Percentiles rank a stretch among this genome's conserved stretches.
phyloP scores from a whole-genome alignment of 2,113 vertebrate species.

The Petrocephalus zakoni region DNA sequence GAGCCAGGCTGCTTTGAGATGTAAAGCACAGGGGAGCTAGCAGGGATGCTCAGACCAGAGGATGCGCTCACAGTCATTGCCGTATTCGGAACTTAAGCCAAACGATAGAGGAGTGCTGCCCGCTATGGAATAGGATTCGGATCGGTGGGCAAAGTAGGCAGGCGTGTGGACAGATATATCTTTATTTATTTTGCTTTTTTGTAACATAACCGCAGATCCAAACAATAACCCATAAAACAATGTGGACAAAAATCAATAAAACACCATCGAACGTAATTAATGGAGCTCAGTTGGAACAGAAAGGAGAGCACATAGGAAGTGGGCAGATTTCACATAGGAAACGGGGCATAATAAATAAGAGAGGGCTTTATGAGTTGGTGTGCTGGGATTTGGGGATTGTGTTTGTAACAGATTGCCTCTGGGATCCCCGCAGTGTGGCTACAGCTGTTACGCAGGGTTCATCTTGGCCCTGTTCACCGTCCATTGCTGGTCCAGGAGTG shows the following conservation, averaged over 20 bases:
- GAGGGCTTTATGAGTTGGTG: neutral
- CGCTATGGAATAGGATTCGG: neutral
- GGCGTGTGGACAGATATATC: neutral
- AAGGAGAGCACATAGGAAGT: neutral
- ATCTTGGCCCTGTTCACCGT: constrained; percentile 12
- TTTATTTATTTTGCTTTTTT: neutral
- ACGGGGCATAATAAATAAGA: constrained; percentile 2
- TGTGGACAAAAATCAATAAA: neutral
- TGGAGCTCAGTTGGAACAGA: neutral
- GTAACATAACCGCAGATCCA: neutral
- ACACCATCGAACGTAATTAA: neutral
- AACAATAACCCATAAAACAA: neutral
- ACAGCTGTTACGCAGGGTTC: constrained; percentile 32
- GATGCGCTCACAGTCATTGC: neutral
- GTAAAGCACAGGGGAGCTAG: neutral
- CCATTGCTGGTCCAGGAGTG: constrained; percentile 20
- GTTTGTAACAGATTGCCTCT: constrained; percentile 36
- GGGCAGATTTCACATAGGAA: neutral
- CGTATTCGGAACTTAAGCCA: neutral
- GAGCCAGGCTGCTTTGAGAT: neutral
- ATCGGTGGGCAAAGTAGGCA: neutral
- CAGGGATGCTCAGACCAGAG: neutral
- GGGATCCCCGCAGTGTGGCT: constrained; percentile 33
- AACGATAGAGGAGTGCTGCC: neutral
- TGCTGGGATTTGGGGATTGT: constrained; percentile 33